These are phyloP conservation scores for Notolepis coatsorum DNA, from an alignment of 2,797 vertebrate species.

Conservation along the genomic window DNA sequence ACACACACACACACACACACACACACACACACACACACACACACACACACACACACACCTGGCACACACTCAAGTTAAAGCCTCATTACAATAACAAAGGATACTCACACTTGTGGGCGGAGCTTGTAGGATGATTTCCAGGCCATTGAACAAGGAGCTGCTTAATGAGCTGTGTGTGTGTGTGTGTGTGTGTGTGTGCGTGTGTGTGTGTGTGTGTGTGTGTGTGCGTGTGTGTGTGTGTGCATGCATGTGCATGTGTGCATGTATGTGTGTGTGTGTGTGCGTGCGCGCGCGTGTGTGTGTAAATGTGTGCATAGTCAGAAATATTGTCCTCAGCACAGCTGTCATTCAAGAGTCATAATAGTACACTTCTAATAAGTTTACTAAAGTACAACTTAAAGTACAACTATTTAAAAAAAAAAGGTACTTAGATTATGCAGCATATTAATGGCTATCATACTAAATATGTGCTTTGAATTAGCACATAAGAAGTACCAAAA, in stretches of 20 bases:
- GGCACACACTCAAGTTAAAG: conserved; percentile 18
- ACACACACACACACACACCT: conserved; percentile 1
- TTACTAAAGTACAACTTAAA: background rate
- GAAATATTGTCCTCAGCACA: conserved; percentile 53
- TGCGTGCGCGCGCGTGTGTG: conserved; percentile 36
- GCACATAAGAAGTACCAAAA: too few species aligned
- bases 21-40: background rate
- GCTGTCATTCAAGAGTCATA: conserved; percentile 63
- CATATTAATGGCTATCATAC: too few species aligned
- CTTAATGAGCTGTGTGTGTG: conserved; percentile 47
- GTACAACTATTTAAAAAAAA: conserved; percentile 12
- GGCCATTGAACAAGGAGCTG: conserved; percentile 49
- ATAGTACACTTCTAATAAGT: conserved; percentile 37
- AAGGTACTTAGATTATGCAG: background rate
- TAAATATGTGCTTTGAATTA: too few species aligned
- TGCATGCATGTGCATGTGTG: conserved; percentile 36
- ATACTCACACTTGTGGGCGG: conserved; percentile 63
- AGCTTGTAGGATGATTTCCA: conserved; percentile 54
- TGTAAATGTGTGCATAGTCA: conserved; percentile 37
- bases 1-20: conserved; percentile 4
- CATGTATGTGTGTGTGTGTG: conserved; percentile 38
- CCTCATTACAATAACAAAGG: conserved; percentile 63
- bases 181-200: conserved; percentile 30
- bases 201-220: background rate
- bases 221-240: conserved; percentile 4